Evolutionary conservation across 2,888 invertebrate genomes (phyloP), one percentile per base, ranked within the genome.

Genomic region (Agrochola circellaris): DNA sequence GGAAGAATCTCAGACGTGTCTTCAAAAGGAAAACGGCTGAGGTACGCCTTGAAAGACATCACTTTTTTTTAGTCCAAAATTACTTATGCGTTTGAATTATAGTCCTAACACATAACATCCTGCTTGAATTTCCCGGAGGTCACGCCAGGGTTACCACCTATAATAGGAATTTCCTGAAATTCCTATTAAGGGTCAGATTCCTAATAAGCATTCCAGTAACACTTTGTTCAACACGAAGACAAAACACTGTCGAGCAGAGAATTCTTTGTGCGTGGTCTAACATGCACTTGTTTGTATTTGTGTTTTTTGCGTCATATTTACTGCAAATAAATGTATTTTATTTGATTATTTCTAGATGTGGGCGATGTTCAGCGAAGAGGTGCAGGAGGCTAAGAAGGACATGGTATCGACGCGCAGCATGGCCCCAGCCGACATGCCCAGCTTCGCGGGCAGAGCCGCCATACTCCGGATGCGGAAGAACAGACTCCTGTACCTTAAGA

Each of bases 331-430:
- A 23, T 15, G 8, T 23, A 13, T 67, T 66, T 23, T 23, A 7
- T n/a, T 34, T n/a, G 2, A 20, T n/a, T 38, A 0, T n/a, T n/a
- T 68, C n/a, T 20, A 68, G 97, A 97, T 98, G 3, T 98, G 98
- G 97, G 96, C 97, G 68, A 97, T 98, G 96, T 98, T 99, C 90
- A 97, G 97, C 80, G 97, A 97, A 30, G 98, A 98, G 90, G 97
- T 99, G 71, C 97, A 98, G 80, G 97, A 97, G 30, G 97, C 98
- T 0, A 98, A 98, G 92, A 97, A 97, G 86, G 98, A 98, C 84
- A 95, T 98, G 87, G 96, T 98, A 69, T 94, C 97, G 3, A 97
- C 97, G 13, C 96, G 97, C 4, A 97, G 97, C 71, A 97, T 85
- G 97, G 97, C 89, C 5, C 97, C 98, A 0, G 97, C 97, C 0